A percentile compares a stretch with the other conserved stretches of the same genome.
phyloP scores from a whole-genome alignment of 2,113 vertebrate genomes.

The Ammospiza nelsoni region DNA sequence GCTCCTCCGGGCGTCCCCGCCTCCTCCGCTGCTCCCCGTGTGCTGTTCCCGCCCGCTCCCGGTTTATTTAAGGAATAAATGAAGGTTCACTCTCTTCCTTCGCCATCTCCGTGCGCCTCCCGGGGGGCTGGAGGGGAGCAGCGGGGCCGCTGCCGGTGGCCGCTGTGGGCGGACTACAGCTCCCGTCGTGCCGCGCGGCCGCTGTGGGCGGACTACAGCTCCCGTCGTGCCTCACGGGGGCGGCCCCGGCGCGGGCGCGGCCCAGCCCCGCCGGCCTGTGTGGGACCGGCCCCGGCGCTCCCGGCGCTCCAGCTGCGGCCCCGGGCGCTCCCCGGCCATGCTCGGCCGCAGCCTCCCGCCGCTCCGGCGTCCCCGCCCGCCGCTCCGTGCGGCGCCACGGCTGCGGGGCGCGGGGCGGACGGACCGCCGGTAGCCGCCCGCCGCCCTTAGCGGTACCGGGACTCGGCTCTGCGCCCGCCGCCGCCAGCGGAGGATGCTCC shows the following conservation, averaged over 20 bases:
- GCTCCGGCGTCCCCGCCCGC: neutral
- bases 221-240: conserved; percentile 10
- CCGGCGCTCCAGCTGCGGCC: neutral
- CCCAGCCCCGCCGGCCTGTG: neutral
- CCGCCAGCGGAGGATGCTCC: neutral
- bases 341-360: neutral
- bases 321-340: neutral
- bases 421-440: neutral
- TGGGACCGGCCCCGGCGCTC: neutral
- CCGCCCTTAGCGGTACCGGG: neutral
- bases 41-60: neutral
- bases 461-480: neutral
- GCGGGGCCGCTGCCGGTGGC: no score
- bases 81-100: neutral
- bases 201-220: conserved; percentile 13
- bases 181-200: neutral
- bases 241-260: neutral
- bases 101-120: neutral
- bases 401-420: neutral
- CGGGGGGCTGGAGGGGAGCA: neutral
- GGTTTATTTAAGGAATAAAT: conserved; percentile 63
- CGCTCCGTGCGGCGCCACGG: neutral
- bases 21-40: neutral
- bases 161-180: neutral
- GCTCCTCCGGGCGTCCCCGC: neutral